Evolutionary conservation across 2,888 invertebrate genomes (phyloP).

Genomic region (Xanthorhoe designata): DNA sequence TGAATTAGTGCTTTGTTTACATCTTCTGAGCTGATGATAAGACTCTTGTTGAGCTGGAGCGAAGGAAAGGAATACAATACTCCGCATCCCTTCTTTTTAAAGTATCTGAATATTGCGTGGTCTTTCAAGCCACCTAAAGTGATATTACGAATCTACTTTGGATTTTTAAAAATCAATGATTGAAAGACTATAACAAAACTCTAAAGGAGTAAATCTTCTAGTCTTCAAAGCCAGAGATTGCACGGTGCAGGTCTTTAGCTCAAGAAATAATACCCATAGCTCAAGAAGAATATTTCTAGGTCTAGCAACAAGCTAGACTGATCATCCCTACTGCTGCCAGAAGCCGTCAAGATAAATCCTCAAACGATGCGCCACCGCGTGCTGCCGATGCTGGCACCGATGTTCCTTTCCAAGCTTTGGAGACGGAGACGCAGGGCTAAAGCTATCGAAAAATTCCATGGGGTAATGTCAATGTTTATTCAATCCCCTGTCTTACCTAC

Average conservation of each 20-base stretch:
- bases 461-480: conserved; percentile 57
- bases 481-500: not conserved
- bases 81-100: not conserved
- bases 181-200: not conserved
- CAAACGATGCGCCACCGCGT: conserved; percentile 82
- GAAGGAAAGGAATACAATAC: not conserved
- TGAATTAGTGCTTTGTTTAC: not conserved
- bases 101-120: not conserved
- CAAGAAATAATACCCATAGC: not conserved
- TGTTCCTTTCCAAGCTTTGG: conserved; percentile 78
- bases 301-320: conserved; percentile 48
- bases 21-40: not conserved
- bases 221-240: not conserved
- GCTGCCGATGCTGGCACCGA: conserved; percentile 75
- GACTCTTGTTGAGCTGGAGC: not conserved
- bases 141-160: not conserved
- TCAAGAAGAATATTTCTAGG: conserved; percentile 6
- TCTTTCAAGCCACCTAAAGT: not conserved
- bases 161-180: not conserved
- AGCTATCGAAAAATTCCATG: conserved; percentile 74
- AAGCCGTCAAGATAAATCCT: conserved; percentile 76
- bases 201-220: too few relatives aligned
- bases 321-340: conserved; percentile 24
- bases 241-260: not conserved
- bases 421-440: conserved; percentile 69